Conservation (phyloP, 1,140 invertebrate species). For the Armadillidium nasatum region DNA sequence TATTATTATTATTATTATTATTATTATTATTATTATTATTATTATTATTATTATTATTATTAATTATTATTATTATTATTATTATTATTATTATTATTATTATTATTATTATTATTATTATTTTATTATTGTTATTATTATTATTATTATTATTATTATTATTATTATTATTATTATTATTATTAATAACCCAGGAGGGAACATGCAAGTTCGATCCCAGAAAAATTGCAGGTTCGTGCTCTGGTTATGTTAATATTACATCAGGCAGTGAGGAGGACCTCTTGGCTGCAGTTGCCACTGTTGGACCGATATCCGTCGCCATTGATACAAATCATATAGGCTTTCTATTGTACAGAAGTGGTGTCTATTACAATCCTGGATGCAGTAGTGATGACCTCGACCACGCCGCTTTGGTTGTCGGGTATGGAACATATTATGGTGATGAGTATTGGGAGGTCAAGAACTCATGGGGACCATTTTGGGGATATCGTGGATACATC, state of each 20-base stretch:
- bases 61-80: conserved; percentile 18
- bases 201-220: neutral
- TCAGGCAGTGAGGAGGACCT: conserved; percentile 5
- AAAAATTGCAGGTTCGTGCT: neutral
- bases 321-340: too few relatives aligned
- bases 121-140: conserved; percentile 11
- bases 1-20: too few relatives aligned
- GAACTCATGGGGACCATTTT: conserved; percentile 67
- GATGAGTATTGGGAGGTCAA: conserved; percentile 76
- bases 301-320: too few relatives aligned
- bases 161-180: too few relatives aligned
- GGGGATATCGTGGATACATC: neutral
- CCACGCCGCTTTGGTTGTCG: conserved; percentile 1
- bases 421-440: conserved; percentile 48
- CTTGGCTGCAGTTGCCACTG: neutral
- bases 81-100: conserved; percentile 14
- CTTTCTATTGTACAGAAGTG: neutral
- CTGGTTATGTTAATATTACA: neutral
- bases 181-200: too few relatives aligned
- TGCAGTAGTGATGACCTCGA: neutral
- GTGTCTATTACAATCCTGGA: neutral
- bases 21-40: too few relatives aligned
- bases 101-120: conserved; percentile 19
- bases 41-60: neutral
- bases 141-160: too few relatives aligned